Evolutionary conservation across 37 sponge, comb jelly and placozoan species (phyloP).

Genomic region (Chondrosia reniformis): DNA sequence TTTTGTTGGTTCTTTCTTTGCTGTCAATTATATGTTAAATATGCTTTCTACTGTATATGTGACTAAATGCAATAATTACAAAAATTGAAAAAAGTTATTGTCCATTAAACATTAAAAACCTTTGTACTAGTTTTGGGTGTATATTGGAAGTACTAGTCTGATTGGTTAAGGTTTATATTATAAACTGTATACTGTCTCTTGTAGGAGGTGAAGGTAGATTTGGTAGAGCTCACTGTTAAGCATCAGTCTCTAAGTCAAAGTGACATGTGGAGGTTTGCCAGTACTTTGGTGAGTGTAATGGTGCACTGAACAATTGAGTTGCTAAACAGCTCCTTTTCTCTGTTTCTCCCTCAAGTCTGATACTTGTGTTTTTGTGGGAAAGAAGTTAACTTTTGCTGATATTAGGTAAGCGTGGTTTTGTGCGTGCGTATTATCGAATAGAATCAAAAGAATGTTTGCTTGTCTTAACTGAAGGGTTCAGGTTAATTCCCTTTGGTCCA

Average conservation of each 20-base stretch:
- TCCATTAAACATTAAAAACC: too few relatives aligned
- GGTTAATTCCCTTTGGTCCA: slow-evolving; percentile 2
- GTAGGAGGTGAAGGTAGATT: slow-evolving; percentile 45
- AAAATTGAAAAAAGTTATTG: too few relatives aligned
- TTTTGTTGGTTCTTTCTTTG: too few relatives aligned
- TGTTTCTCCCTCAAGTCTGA: background rate
- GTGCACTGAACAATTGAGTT: background rate
- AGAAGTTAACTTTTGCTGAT: background rate
- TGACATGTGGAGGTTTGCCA: slow-evolving; percentile 86
- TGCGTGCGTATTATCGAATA: background rate
- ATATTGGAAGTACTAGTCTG: too few relatives aligned
- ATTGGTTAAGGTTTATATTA: too few relatives aligned
- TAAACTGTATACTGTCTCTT: background rate
- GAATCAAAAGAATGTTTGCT: background rate
- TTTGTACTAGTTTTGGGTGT: too few relatives aligned
- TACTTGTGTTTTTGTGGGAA: background rate
- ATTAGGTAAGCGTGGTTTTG: background rate
- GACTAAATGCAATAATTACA: too few relatives aligned
- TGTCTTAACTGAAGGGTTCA: background rate
- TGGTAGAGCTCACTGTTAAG: slow-evolving; percentile 63
- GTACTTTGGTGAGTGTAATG: slow-evolving; percentile 54
- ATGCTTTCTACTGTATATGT: too few relatives aligned
- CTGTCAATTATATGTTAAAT: too few relatives aligned
- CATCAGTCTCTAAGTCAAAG: slow-evolving; percentile 66
- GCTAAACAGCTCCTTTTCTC: background rate